Base-by-base conservation (phyloP, 2,797 vertebrate species). In the Taeniopygia guttata region DNA sequence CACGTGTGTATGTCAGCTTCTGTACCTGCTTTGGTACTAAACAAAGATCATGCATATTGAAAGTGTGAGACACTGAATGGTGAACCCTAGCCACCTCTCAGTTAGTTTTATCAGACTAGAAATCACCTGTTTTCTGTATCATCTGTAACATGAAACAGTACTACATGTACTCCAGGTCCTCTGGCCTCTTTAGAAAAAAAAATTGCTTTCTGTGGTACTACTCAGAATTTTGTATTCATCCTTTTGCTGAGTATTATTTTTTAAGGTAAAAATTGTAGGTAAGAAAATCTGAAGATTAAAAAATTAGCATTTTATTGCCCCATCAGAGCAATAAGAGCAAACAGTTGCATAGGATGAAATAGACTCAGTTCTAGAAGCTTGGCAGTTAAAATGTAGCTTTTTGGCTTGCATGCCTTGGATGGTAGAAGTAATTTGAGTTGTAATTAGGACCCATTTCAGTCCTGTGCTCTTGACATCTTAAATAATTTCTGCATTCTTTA, bases 401-500 rank as follows among this genome's bases (percentile, higher is more conserved):
- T 36, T 62, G 30, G 11, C 42, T 73, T 66, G 25, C 3, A 2
- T 68, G 69, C 15, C 22, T 34, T 13, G 23, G n/a, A 46, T 56
- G 29, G 26, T 45, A 67, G 46, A 62, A 89, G 8, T 68, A 59
- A 81, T 43, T 20, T 38, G 18, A 79, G 5, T 42, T 73, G 20
- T 73, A 48, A 40, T 11, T 56, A 36, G 29, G 62, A 25, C 55
- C 16, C 12, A 5, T 51, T 89, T 79, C 69, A 75, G 13, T 87
- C 7, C 29, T 63, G 6, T 51, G 34, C 32, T 77, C 49, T 58
- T 92, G 29, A 38, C 34, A 63, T 45, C 25, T 68, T 84, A 64
- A 74, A 27, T 69, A 40, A 54, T 59, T 95, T 93, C 64, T 95
- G 56, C 42, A 51, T 94, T 92, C 34, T 86, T 95, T 87, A 69